Evolutionary conservation across 2,888 invertebrate species (phyloP), one percentile per base, ranked within the genome.

Genomic region (Rhimphoctona megacephalus): DNA sequence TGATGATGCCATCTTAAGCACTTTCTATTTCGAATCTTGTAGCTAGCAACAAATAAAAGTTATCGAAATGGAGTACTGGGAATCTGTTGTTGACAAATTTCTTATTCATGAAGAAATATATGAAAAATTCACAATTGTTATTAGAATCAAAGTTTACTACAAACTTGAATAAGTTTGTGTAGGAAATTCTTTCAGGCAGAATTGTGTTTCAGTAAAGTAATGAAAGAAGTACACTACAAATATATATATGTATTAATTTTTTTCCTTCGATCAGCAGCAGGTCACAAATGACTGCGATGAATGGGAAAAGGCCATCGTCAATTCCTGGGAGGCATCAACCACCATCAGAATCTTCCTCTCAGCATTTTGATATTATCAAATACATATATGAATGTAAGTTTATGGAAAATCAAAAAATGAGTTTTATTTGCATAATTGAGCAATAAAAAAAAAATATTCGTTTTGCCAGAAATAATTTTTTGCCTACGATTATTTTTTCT

Each of bases 281-380:
- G 91, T 92, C 94, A 84, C 94, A 94, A 83, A 91, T 93, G 91
- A 91, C 94, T 30, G 91, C 94, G 5, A 93, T 94, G 93, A 94
- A 94, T 88, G 94, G 94, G 30, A 94, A 94, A 88, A 93, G 94
- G 89, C 91, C 92, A 81, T 90, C 93, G 2, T 89, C 92, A 1
- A 91, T 93, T 76, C 91, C 94, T n/a, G 88, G 90, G 52, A 92
- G 93, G 86, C 93, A 93, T 88, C 93, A 94, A 80, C 77, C 83
- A 67, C 81, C 67, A 22, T 77, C 91, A 66, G 93, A 94, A 86
- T 93, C 93, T 70, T 91, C 93, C 73, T 94, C 95, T 66, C 97
- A 96, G 89, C 97, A 97, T 90, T 97, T 97, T 92, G 97, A 97
- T 94, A 95, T 97, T 91, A 97, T 97, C 90, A 97, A 96, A 92